Evolutionary conservation across 2,797 vertebrate species (phyloP).

Genomic region (Protonibea diacanthus): DNA sequence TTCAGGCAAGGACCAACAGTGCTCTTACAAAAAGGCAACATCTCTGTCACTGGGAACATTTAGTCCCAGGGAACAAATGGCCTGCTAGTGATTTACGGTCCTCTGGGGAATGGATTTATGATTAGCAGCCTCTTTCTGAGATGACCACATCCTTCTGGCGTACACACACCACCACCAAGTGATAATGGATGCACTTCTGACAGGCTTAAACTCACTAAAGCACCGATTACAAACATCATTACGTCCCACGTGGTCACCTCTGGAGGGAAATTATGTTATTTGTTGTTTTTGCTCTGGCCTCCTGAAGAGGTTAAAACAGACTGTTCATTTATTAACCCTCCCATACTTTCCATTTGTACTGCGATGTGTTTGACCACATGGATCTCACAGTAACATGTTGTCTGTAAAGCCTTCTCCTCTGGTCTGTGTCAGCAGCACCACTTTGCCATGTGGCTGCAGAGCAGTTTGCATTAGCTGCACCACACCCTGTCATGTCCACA

Average conservation of each 20-base stretch:
- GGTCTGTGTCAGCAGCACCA: neutral
- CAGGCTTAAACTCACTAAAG: slow-evolving; percentile 29
- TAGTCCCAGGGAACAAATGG: slow-evolving; percentile 34
- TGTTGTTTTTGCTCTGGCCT: neutral
- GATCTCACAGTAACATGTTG: neutral
- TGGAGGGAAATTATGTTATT: slow-evolving; percentile 7
- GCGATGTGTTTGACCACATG: neutral
- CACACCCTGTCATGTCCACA: slow-evolving; percentile 23
- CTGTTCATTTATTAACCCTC: slow-evolving; percentile 16
- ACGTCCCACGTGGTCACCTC: slow-evolving; percentile 25
- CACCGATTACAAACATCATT: slow-evolving; percentile 21
- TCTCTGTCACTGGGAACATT: slow-evolving; percentile 32
- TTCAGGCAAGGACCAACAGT: neutral
- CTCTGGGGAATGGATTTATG: slow-evolving; percentile 47
- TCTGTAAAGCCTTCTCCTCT: neutral
- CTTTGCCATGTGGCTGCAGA: neutral
- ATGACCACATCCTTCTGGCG: slow-evolving; percentile 49
- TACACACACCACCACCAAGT: slow-evolving; percentile 13
- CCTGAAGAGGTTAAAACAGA: neutral
- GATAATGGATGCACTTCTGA: slow-evolving; percentile 46
- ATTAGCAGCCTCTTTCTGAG: slow-evolving; percentile 59
- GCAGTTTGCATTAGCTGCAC: slow-evolving; percentile 8
- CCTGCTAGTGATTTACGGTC: slow-evolving; percentile 45
- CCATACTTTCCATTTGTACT: neutral
- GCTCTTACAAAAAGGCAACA: slow-evolving; percentile 5